phyloP scores from a whole-genome alignment of 2,113 vertebrate genomes.

The Zosterops borbonicus region DNA sequence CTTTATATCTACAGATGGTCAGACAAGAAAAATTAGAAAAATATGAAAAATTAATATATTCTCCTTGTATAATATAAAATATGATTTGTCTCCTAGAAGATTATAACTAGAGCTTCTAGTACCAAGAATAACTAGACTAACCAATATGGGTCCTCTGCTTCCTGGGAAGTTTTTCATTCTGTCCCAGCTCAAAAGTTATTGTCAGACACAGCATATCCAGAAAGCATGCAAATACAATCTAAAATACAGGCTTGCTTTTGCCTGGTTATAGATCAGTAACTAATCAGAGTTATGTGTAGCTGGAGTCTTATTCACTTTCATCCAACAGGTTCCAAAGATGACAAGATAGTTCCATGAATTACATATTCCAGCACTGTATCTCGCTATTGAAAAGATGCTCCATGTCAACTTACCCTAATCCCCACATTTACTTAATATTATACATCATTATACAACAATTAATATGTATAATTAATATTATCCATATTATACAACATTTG shows the following conservation, averaged over 20 bases:
- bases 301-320: neutral
- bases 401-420: neutral
- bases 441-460: too few species aligned
- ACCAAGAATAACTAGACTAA: conserved; percentile 49
- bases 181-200: neutral
- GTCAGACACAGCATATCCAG: neutral
- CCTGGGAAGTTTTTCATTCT: conserved; percentile 12
- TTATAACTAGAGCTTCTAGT: conserved; percentile 85
- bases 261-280: neutral
- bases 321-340: neutral
- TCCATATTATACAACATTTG: too few species aligned
- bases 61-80: conserved; percentile 84
- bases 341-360: neutral
- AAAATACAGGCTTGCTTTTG: neutral
- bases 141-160: neutral
- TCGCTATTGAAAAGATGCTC: neutral
- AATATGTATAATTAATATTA: neutral
- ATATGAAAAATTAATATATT: conserved; percentile 91
- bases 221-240: neutral
- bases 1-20: conserved; percentile 90
- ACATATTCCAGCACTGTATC: neutral
- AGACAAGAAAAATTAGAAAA: conserved; percentile 91
- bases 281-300: neutral
- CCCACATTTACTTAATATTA: neutral
- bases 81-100: conserved; percentile 84